These are phyloP conservation scores for Oryzias sinensis DNA, from an alignment of 2,797 vertebrate genomes.

Conservation along the genomic window DNA sequence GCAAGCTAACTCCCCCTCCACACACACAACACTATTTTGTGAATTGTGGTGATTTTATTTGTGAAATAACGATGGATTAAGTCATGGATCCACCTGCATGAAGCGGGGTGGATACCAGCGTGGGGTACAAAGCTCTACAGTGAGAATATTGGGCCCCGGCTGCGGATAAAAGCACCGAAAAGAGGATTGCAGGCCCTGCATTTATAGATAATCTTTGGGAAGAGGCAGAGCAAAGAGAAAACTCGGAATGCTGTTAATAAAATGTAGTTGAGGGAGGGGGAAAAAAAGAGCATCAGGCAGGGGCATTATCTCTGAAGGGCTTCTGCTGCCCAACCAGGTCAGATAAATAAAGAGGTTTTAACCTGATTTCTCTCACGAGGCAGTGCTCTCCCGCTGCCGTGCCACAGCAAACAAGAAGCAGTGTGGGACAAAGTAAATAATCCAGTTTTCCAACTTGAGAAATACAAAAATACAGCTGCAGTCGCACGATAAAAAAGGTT, in stretches of 20 bases:
- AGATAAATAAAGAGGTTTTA: constrained; percentile 75
- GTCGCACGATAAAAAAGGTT: constrained; percentile 16
- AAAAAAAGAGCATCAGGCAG: constrained; percentile 57
- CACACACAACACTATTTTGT: too few species aligned
- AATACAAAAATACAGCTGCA: constrained; percentile 15
- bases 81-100: too few species aligned
- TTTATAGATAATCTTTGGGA: constrained; percentile 74
- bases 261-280: constrained; percentile 41
- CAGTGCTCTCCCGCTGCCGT: constrained; percentile 29
- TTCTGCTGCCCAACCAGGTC: constrained; percentile 63
- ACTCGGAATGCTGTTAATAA: constrained; percentile 67
- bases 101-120: constrained; percentile 26
- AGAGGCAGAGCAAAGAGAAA: constrained; percentile 59
- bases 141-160: constrained; percentile 39
- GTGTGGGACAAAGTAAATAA: constrained; percentile 37
- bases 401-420: constrained; percentile 27
- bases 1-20: neutral
- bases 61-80: too few species aligned
- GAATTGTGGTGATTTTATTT: neutral
- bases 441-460: constrained; percentile 26
- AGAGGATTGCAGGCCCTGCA: constrained; percentile 70
- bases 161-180: constrained; percentile 58
- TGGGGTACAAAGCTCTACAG: constrained; percentile 18
- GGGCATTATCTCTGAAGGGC: constrained; percentile 66
- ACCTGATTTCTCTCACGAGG: constrained; percentile 69